Evolutionary conservation across 30 jellyfish, hydroid and myxozoan species (phyloP).

Genomic region (Nemopilema nomurai): DNA sequence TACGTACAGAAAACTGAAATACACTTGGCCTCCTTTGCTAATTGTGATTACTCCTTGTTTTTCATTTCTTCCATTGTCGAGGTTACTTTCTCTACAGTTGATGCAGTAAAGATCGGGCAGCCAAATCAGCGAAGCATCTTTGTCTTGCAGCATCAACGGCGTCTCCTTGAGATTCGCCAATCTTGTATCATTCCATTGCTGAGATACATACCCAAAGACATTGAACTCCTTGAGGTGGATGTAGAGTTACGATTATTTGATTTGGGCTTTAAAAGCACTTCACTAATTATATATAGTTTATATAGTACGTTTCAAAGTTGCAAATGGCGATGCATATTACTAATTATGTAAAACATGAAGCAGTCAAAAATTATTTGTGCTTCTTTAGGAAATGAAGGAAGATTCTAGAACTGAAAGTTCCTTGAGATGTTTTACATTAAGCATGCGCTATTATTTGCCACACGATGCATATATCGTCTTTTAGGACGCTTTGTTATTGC

Average conservation of each 20-base stretch:
- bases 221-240: constrained; percentile 38
- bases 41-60: constrained; percentile 33
- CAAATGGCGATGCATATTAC: too few species aligned
- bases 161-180: constrained; percentile 14
- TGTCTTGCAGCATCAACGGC: constrained; percentile 23
- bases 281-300: too few species aligned
- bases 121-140: constrained; percentile 43
- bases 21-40: constrained; percentile 22
- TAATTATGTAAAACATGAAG: too few species aligned
- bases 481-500: too few species aligned
- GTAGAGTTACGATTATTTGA: not conserved
- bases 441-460: too few species aligned
- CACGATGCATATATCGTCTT: too few species aligned
- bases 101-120: constrained; percentile 62
- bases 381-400: too few species aligned
- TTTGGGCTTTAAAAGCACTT: too few species aligned
- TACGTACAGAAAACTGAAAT: constrained; percentile 44
- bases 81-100: constrained; percentile 47
- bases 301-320: too few species aligned
- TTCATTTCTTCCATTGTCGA: constrained; percentile 35
- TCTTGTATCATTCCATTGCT: constrained; percentile 59
- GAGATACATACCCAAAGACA: constrained; percentile 41
- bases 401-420: too few species aligned
- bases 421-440: too few species aligned
- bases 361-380: too few species aligned